Evolutionary conservation across 2,797 vertebrate genomes (phyloP), one percentile per base, ranked within the genome.

Genomic region (Crenichthys baileyi): DNA sequence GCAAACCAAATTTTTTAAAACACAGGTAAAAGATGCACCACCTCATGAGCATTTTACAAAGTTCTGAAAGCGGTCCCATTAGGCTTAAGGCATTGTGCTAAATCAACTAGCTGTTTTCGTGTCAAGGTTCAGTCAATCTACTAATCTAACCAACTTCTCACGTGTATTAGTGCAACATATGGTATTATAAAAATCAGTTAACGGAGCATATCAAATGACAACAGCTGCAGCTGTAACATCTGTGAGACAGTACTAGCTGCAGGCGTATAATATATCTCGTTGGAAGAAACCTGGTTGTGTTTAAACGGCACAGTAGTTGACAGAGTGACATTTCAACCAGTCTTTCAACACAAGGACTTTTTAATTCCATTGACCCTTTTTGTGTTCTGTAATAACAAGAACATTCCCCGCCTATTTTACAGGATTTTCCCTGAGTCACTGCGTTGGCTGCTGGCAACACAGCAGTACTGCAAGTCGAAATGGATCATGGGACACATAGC

Each of bases 381-480:
- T 65, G 12, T 80, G 60, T 79, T 46, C 41, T 70, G 75, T 71
- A 60, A 86, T 91, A 82, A 85, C 29, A 3, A 83, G 75, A 82
- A 80, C 71, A 61, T 84, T 75, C 79, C 85, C 70, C 71, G 20
- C 2, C 71, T 86, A 8, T 81, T 81, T 68, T 3, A 65, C 91
- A 99, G 98, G 96, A 91, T 99, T 92, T 98, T 99, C 90, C 98
- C 98, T n/a, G 98, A 99, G 94, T 99, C 98, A 71, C 96, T 99
- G 88, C 96, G 98, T 74, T 99, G 98, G 98, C 94, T 99, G 78
- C 96, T 99, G 89, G 97, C 98, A 80, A 99, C 98, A 4, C 97
- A 98, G 80, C 98, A 99, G 86, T 99, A 97, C 88, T 90, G 95
- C 76, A 93, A 96, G 56, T 96, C 97, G 68, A 99, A 97, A 92